phyloP scores from a whole-genome alignment of 2,797 vertebrate genomes.

The Catostomus latipinnis region DNA sequence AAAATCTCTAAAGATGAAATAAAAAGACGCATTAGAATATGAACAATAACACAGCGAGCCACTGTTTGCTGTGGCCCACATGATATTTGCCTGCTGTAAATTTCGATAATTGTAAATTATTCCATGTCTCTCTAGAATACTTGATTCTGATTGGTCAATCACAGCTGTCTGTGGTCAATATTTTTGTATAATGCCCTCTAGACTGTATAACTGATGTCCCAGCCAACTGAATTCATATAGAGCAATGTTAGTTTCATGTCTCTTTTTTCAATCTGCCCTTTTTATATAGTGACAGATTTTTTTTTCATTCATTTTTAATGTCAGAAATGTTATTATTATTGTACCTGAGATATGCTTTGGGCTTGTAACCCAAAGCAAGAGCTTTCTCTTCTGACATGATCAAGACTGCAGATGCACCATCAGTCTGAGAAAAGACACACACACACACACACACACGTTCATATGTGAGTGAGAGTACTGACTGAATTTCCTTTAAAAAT shows the following conservation, averaged over 20 bases:
- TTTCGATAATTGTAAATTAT: background rate
- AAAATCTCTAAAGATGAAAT: conserved; percentile 86
- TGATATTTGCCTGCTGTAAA: background rate
- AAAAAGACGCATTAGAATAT: conserved; percentile 39
- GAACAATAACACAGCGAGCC: background rate
- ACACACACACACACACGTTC: conserved; percentile 1
- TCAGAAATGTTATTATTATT: background rate
- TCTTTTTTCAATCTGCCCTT: too few relatives aligned
- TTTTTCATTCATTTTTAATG: too few relatives aligned
- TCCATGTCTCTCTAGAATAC: too few relatives aligned
- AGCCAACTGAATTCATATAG: too few relatives aligned
- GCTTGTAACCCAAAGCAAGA: conserved; percentile 94
- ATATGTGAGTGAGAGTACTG: conserved; percentile 4
- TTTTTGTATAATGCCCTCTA: too few relatives aligned
- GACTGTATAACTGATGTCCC: too few relatives aligned
- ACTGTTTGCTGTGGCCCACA: background rate
- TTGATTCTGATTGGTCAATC: too few relatives aligned
- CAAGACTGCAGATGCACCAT: conserved; percentile 92
- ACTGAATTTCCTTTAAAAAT: background rate
- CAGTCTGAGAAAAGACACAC: conserved; percentile 79
- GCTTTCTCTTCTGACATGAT: conserved; percentile 98
- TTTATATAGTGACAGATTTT: too few relatives aligned
- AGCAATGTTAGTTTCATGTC: too few relatives aligned
- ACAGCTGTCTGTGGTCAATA: too few relatives aligned
- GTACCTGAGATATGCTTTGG: conserved; percentile 95